Conservation (phyloP, 2,888 invertebrate species). For the Parelbella ahira region DNA sequence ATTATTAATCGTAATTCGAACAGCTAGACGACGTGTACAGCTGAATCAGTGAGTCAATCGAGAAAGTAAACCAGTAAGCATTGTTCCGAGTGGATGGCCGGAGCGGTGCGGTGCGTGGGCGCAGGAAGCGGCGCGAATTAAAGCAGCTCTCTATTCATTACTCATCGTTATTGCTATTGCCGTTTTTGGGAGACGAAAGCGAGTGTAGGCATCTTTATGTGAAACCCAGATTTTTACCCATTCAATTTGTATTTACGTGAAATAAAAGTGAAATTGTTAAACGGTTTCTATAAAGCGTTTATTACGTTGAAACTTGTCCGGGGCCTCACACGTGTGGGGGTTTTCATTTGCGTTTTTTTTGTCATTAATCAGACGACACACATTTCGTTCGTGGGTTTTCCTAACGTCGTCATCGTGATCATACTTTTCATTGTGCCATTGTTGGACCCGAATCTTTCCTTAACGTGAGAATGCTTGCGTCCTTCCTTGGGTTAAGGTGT, state of each 20-base stretch:
- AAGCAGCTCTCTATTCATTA: constrained; percentile 80
- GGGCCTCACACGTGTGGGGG: too few species aligned
- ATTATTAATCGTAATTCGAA: constrained; percentile 71
- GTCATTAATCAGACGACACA: too few species aligned
- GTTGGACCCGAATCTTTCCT: too few species aligned
- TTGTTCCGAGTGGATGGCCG: constrained; percentile 70
- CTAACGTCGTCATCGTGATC: too few species aligned
- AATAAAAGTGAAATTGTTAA: constrained; percentile 27
- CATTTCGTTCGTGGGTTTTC: too few species aligned
- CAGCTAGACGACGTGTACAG: constrained; percentile 68
- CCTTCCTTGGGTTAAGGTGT: too few species aligned
- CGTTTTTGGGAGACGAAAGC: constrained; percentile 73
- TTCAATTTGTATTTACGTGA: constrained; percentile 19
- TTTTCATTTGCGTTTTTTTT: too few species aligned
- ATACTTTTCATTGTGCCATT: too few species aligned
- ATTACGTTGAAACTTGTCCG: too few species aligned
- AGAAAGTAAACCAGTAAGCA: constrained; percentile 79
- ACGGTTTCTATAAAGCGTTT: constrained; percentile 16
- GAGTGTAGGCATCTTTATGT: constrained; percentile 62
- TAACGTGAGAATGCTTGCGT: too few species aligned
- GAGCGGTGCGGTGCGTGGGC: constrained; percentile 53
- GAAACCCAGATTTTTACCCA: constrained; percentile 16
- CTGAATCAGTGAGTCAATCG: constrained; percentile 78
- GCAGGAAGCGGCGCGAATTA: constrained; percentile 72
- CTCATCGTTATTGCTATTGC: constrained; percentile 77